A percentile compares a stretch with the other conserved stretches of the same genome.
These are phyloP conservation scores for Drosophila ananassae DNA, from an alignment of 1,140 invertebrate species.

Conservation along the genomic window DNA sequence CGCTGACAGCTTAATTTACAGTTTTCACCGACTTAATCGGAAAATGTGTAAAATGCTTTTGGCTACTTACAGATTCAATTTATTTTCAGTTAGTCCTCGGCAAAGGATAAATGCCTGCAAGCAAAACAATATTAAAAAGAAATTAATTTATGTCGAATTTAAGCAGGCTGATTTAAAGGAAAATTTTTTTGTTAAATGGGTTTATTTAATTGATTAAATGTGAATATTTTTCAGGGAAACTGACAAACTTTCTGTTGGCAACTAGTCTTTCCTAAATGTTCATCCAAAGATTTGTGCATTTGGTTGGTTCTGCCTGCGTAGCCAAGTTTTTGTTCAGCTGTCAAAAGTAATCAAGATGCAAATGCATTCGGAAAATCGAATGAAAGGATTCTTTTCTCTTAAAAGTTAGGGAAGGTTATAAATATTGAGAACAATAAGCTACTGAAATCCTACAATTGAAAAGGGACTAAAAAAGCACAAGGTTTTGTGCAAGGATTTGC, in stretches of 20 bases:
- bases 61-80: constrained; percentile 59
- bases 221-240: too few species aligned
- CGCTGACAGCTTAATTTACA: constrained; percentile 68
- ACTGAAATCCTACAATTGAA: constrained; percentile 17
- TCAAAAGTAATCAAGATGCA: constrained; percentile 69
- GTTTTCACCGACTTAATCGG: constrained; percentile 53
- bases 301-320: constrained; percentile 10
- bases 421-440: constrained; percentile 56
- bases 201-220: too few species aligned
- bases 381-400: neutral
- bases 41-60: constrained; percentile 44
- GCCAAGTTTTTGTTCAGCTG: constrained; percentile 46
- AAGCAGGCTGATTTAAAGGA: constrained; percentile 5
- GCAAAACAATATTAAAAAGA: constrained; percentile 24
- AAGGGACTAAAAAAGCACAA: constrained; percentile 17
- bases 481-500: constrained; percentile 2
- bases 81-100: constrained; percentile 37
- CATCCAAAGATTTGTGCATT: constrained; percentile 17
- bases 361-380: constrained; percentile 55
- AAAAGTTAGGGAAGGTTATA: neutral
- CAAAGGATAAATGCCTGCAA: constrained; percentile 30
- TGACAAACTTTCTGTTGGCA: constrained; percentile 10
- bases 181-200: too few species aligned
- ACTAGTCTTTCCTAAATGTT: constrained; percentile 52
- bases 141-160: constrained; percentile 47